These are phyloP conservation scores for Philaethria dido DNA, from an alignment of 2,888 invertebrate species.

Conservation along the genomic window DNA sequence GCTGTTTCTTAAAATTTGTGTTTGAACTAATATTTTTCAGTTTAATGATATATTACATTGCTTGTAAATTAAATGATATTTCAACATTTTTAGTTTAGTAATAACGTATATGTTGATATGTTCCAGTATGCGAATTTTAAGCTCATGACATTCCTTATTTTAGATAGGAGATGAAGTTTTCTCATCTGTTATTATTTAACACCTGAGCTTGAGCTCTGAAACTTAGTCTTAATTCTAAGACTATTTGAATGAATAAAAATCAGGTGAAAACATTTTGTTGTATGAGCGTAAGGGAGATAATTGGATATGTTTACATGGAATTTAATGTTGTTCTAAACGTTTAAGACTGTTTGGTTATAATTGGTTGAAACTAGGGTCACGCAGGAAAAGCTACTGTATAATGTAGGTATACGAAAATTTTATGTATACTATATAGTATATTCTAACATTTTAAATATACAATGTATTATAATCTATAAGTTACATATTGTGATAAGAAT, in stretches of 20 bases:
- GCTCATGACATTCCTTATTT: slow-evolving; percentile 61
- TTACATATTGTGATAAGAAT: slow-evolving; percentile 33
- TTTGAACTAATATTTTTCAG: slow-evolving; percentile 40
- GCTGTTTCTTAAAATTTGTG: slow-evolving; percentile 47
- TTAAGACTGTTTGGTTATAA: slow-evolving; percentile 51
- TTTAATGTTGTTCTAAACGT: slow-evolving; percentile 47
- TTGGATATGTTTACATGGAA: slow-evolving; percentile 44
- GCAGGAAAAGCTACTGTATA: slow-evolving; percentile 21
- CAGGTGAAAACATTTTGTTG: slow-evolving; percentile 40
- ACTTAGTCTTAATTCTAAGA: slow-evolving; percentile 45
- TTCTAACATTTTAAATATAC: slow-evolving; percentile 17
- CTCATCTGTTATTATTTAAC: no score
- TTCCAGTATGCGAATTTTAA: slow-evolving; percentile 45
- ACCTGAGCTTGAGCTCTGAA: slow-evolving; percentile 56
- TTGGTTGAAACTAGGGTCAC: slow-evolving; percentile 34
- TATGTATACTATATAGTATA: slow-evolving; percentile 19
- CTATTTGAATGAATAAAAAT: slow-evolving; percentile 41
- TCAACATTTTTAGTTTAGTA: slow-evolving; percentile 14
- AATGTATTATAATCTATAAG: slow-evolving; percentile 27
- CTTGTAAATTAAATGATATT: slow-evolving; percentile 1
- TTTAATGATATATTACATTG: slow-evolving; percentile 31
- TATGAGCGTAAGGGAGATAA: slow-evolving; percentile 44
- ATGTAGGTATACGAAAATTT: slow-evolving; percentile 30
- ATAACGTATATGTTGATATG: slow-evolving; percentile 32
- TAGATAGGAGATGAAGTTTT: slow-evolving; percentile 48